Evolutionary conservation across 2,888 invertebrate species (phyloP), one percentile per base, ranked within the genome.

Genomic region (Punctoribates punctum): DNA sequence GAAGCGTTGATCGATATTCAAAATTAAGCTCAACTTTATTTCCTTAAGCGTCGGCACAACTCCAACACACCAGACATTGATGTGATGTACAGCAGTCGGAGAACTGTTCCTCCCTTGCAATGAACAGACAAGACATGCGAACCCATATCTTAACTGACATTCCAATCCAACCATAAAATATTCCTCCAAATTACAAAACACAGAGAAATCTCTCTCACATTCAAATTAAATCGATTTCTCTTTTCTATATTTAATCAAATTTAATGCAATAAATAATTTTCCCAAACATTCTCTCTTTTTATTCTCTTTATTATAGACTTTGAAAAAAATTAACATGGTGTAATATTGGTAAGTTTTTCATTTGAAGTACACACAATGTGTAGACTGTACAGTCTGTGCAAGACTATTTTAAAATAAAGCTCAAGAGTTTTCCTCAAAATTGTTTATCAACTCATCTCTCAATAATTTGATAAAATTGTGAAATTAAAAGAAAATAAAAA

Each of bases 21-120:
- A 67, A 67, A 67, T 67, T 67, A 67, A 67, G 38, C 67, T 20
- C 67, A 67, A 67, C 17, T 67, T 60, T 60, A 20, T 60, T 34
- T 67, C 67, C 67, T 67, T 67, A 34, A 67, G 67, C 67, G n/a
- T 20, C 8, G 54, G 54, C 54, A n/a, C n/a, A 54, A 54, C 20
- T 8, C 54, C 6, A n/a, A 11, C 48, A 20, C n/a, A 20, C 1
- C n/a, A n/a, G 54, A 17, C 54, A 54, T 54, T 54, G 20, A 17
- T n/a, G 13, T 48, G 48, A 48, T 17, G 6, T n/a, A 17, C 54
- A 17, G n/a, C 54, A 54, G 4, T n/a, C n/a, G n/a, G n/a, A n/a
- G n/a, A n/a, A n/a, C n/a, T n/a, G n/a, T 34, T 34, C 34, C 54
- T n/a, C 20, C 8, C 54, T n/a, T 17, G 54, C 54, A 6, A 11